Evolutionary conservation across 1,140 invertebrate species (phyloP).

Genomic region (Brachionus koreanus): DNA sequence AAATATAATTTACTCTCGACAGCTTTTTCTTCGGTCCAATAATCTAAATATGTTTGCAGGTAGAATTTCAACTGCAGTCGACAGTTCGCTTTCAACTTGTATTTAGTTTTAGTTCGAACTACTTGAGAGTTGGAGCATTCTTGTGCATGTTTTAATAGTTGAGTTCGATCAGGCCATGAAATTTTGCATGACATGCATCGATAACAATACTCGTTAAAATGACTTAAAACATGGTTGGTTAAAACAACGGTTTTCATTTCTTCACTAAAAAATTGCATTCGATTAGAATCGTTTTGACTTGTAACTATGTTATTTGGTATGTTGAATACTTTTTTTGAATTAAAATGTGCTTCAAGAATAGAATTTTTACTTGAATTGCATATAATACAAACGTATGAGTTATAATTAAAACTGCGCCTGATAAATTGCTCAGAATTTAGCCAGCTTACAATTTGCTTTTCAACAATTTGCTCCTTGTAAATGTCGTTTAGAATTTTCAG

Average conservation of each 20-base stretch:
- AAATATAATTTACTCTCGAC: not conserved
- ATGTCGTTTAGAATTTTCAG: constrained; percentile 36
- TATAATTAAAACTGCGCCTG: constrained; percentile 21
- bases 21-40: constrained; percentile 15
- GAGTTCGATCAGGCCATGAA: constrained; percentile 41
- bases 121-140: constrained; percentile 42
- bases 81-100: constrained; percentile 42
- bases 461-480: constrained; percentile 33
- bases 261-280: constrained; percentile 15
- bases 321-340: constrained; percentile 5
- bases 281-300: not conserved
- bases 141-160: constrained; percentile 38
- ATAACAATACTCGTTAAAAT: constrained; percentile 42
- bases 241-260: constrained; percentile 42
- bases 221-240: constrained; percentile 35
- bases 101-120: constrained; percentile 38
- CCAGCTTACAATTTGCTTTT: constrained; percentile 44
- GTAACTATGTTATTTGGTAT: not conserved
- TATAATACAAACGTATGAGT: constrained; percentile 29
- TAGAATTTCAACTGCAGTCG: constrained; percentile 39
- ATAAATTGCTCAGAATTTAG: constrained; percentile 33
- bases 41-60: constrained; percentile 36
- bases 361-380: constrained; percentile 5
- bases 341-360: constrained; percentile 25
- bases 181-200: constrained; percentile 43